phyloP scores from a whole-genome alignment of 1,140 invertebrate species.

The Macrobrachium rosenbergii region DNA sequence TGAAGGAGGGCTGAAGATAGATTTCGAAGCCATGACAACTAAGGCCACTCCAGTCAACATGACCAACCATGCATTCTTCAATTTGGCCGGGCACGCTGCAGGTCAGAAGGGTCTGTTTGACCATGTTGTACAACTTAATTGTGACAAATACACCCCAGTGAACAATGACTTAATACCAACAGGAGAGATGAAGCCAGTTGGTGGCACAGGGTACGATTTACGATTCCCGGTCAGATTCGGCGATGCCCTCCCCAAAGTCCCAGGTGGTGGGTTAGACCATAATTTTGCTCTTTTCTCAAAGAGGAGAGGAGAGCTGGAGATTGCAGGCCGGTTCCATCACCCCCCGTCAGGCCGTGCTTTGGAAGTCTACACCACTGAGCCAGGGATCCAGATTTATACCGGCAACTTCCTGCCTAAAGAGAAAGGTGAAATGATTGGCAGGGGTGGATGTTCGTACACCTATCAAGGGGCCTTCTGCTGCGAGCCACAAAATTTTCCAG shows the following conservation, averaged over 20 bases:
- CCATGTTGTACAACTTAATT: slow-evolving; percentile 82
- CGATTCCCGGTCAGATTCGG: slow-evolving; percentile 74
- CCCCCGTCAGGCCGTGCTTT: slow-evolving; percentile 73
- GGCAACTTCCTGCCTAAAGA: slow-evolving; percentile 79
- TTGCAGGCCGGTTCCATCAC: slow-evolving; percentile 56
- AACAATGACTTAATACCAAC: slow-evolving; percentile 83
- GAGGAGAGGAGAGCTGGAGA: slow-evolving; percentile 42
- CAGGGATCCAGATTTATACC: slow-evolving; percentile 93
- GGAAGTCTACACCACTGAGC: slow-evolving; percentile 86
- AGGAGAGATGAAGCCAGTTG: slow-evolving; percentile 79
- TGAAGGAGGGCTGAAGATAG: slow-evolving; percentile 80
- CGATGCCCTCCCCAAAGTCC: slow-evolving; percentile 72
- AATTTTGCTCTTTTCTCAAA: slow-evolving; percentile 78
- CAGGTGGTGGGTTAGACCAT: slow-evolving; percentile 80
- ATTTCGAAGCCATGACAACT: slow-evolving; percentile 81
- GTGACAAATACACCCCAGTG: slow-evolving; percentile 83
- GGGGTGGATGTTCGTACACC: slow-evolving; percentile 78
- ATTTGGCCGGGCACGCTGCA: slow-evolving; percentile 76
- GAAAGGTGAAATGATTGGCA: slow-evolving; percentile 76
- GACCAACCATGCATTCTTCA: slow-evolving; percentile 95
- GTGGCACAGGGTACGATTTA: slow-evolving; percentile 80
- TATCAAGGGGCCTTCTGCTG: slow-evolving; percentile 88
- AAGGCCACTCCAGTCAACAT: slow-evolving; percentile 89
- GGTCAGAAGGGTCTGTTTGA: slow-evolving; percentile 78
- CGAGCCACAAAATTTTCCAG: slow-evolving; percentile 93